Evolutionary conservation across 2,888 invertebrate genomes (phyloP), one percentile per base, ranked within the genome.

Genomic region (Mythimna vitellina): DNA sequence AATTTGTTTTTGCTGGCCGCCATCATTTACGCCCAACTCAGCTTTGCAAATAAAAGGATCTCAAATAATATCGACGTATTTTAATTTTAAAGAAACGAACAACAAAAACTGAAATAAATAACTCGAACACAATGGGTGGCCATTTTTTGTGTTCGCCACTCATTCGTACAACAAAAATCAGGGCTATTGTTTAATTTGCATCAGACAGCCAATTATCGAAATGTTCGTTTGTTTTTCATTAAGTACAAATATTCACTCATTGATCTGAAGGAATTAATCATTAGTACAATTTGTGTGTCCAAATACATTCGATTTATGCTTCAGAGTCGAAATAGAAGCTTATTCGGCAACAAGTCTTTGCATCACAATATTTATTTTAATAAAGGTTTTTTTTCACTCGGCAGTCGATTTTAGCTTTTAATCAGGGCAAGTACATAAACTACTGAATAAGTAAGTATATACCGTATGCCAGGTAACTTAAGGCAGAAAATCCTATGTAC

Each of bases 111-210:
- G 60, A 69, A 73, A 77, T 76, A 74, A 80, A 80, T 72, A 81
- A 67, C 54, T 68, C 51, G n/a, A 61, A 25, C 20, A 85, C 78
- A 85, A 76, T 71, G 73, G 62, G 25, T 63, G 0, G 49, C 58
- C 53, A 65, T 78, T 82, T 81, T 78, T 76, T 75, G 32, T 29
- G 58, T 60, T 49, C 42, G n/a, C 65, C 66, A 56, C 67, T 81
- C 57, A 77, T 75, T 70, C 25, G 67, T 73, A 65, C 51, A 56
- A 67, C 53, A 65, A 73, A 76, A 73, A 65, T 69, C 61, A 62
- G 32, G 17, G 25, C 58, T 54, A 66, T 84, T 79, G 78, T 85
- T 74, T 83, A 71, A 71, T 78, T 81, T 73, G 69, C 54, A 76
- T 74, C 70, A 72, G 63, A 63, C 69, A 65, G 64, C 65, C 73